Base-by-base conservation (phyloP, 2,113 vertebrate genomes). In the Rattus rattus region DNA sequence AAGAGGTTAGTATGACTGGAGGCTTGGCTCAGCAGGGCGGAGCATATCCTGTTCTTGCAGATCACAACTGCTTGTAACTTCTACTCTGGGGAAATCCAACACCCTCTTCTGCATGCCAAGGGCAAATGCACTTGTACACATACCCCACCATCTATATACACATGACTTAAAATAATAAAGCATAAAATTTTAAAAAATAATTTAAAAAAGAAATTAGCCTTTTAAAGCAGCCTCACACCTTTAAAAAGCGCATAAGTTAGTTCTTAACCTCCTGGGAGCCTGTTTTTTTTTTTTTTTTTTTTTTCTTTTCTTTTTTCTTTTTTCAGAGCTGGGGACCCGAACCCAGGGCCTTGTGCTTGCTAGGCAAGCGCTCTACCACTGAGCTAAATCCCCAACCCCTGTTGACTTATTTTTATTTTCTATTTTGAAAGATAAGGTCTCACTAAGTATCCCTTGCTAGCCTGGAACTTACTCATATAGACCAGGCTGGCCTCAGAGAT, bases 161-260 rank as follows among this genome's bases (percentile, higher is more conserved):
- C 36, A 83, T 5, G 7, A 26, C 59, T 39, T 59, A 3, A 59
- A 59, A 59, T 59, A n/a, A 24, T 26, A 36, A 59, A 26, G 54
- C 11, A 16, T 59, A 39, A 39, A 3, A 7, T 83, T 33, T 56
- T 81, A 61, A 79, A 79, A 77, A 28, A 77, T 30, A 69, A 69
- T 69, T 36, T 79, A 17, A 59, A 59, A 81, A 19, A 88, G 13
- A 69, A 54, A 43, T 36, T 14, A 67, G 43, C 79, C 56, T 10
- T 91, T 94, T 94, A 67, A 87, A 43, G 12, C 36, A 95, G 17
- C 36, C 86, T 91, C 87, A 22, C 2, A 67, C 52, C 92, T 65
- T 26, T 65, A 49, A 85, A 95, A 86, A 54, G 39, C n/a, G 70
- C 49, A 49, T 10, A 83, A 39, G 39, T 61, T 69, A 10, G 75